These are phyloP conservation scores for Botia almorhae DNA, from an alignment of 2,797 vertebrate genomes.

Conservation along the genomic window DNA sequence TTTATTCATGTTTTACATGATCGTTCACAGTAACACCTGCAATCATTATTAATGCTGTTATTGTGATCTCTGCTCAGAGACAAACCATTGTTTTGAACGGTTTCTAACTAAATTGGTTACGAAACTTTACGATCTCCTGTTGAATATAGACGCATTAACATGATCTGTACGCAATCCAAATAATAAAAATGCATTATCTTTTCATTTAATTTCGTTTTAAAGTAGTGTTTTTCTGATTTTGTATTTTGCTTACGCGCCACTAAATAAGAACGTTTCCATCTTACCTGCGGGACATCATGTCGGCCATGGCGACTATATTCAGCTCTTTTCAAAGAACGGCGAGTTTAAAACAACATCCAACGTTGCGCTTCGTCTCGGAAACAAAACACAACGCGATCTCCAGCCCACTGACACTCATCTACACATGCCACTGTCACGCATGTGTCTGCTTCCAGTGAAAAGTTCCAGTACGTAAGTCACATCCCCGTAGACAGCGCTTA, in stretches of 20 bases:
- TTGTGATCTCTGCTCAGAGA: neutral
- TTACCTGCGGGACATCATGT: conserved; percentile 77
- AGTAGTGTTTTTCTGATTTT: neutral
- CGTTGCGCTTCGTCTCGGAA: conserved; percentile 61
- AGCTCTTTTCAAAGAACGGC: conserved; percentile 10
- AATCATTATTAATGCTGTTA: neutral
- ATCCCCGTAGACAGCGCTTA: conserved; percentile 13
- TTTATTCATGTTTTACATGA: neutral
- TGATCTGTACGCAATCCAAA: neutral
- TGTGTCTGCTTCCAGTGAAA: conserved; percentile 40
- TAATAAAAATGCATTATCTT: neutral
- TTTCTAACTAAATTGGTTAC: neutral
- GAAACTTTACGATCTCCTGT: neutral
- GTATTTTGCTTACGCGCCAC: neutral
- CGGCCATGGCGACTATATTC: conserved; percentile 72
- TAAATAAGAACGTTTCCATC: conserved; percentile 47
- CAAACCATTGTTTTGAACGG: neutral
- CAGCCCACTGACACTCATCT: conserved; percentile 64
- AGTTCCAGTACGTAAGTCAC: neutral
- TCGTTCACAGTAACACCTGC: neutral
- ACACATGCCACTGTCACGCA: conserved; percentile 66
- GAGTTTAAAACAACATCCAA: conserved; percentile 40
- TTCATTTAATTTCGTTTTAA: neutral
- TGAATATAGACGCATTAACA: neutral
- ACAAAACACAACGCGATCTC: conserved; percentile 57